These are phyloP conservation scores for Agrochola circellaris DNA, from an alignment of 2,888 invertebrate genomes.

Conservation along the genomic window DNA sequence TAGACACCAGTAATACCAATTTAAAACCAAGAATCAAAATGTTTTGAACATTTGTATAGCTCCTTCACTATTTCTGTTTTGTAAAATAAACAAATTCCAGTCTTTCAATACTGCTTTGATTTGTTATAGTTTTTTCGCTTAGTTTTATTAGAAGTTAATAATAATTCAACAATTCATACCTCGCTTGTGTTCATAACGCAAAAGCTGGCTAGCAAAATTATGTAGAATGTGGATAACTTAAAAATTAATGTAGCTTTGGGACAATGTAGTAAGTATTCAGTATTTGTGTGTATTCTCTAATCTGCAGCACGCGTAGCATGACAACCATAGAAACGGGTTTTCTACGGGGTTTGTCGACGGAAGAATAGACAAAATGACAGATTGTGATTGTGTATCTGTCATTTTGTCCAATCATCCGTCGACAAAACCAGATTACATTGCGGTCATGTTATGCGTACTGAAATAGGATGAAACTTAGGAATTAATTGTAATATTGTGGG, in stretches of 20 bases:
- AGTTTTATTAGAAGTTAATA: conserved; percentile 19
- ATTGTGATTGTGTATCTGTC: too few relatives aligned
- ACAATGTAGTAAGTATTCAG: conserved; percentile 23
- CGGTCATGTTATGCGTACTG: neutral
- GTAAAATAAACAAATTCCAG: conserved; percentile 86
- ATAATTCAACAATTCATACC: conserved; percentile 12
- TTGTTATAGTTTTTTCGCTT: conserved; percentile 29
- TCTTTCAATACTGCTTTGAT: conserved; percentile 60
- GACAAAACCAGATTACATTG: too few relatives aligned
- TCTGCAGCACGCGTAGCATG: neutral
- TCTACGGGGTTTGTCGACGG: too few relatives aligned
- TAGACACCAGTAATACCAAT: conserved; percentile 14
- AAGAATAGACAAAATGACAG: too few relatives aligned
- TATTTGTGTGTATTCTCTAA: conserved; percentile 39
- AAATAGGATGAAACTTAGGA: conserved; percentile 7
- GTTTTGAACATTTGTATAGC: conserved; percentile 68
- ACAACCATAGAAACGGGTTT: too few relatives aligned
- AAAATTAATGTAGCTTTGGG: neutral
- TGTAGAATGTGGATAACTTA: conserved; percentile 21
- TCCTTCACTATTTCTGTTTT: conserved; percentile 75
- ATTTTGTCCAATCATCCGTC: too few relatives aligned
- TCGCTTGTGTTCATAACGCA: conserved; percentile 7
- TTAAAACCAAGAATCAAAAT: conserved; percentile 64
- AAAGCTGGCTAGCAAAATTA: conserved; percentile 23
- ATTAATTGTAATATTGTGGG: conserved; percentile 17